A percentile compares a stretch with the other conserved stretches of the same genome.
These are phyloP conservation scores for Aleiodes leptofemur DNA, from an alignment of 2,888 invertebrate genomes.

Conservation along the genomic window DNA sequence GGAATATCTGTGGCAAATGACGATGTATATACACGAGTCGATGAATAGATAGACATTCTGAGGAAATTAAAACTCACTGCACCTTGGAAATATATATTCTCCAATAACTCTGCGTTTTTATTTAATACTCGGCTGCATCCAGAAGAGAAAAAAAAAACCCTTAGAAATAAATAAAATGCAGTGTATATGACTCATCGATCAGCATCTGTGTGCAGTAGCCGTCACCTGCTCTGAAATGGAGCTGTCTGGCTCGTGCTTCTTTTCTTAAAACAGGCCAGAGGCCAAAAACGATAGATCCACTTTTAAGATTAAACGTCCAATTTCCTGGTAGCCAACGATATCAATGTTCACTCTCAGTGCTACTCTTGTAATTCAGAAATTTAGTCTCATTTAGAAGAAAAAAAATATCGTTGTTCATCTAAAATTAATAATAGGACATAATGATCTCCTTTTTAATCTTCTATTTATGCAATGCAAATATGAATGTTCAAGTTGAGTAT, in stretches of 20 bases:
- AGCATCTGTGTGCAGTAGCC: constrained; percentile 45
- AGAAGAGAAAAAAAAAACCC: constrained; percentile 12
- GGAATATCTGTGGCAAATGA: constrained; percentile 32
- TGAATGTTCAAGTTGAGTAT: constrained; percentile 11
- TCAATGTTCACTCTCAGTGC: constrained; percentile 6
- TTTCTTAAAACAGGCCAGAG: constrained; percentile 50
- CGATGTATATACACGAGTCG: not conserved
- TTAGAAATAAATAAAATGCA: constrained; percentile 28
- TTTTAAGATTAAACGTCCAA: constrained; percentile 65
- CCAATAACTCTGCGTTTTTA: too few species aligned
- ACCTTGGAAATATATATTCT: too few species aligned
- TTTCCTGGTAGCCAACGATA: constrained; percentile 53
- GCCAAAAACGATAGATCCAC: constrained; percentile 61
- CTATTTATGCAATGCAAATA: not conserved
- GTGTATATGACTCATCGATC: constrained; percentile 55
- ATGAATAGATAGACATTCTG: too few species aligned
- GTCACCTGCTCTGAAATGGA: constrained; percentile 49
- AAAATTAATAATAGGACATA: not conserved
- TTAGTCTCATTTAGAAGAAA: not conserved
- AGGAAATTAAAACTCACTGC: too few species aligned
- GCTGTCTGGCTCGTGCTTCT: constrained; percentile 49
- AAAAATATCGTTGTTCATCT: not conserved
- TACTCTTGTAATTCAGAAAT: constrained; percentile 2
- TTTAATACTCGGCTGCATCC: not conserved
- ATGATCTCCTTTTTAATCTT: too few species aligned